These are phyloP conservation scores for Oplegnathus fasciatus DNA, from an alignment of 2,113 vertebrate species.

Conservation along the genomic window DNA sequence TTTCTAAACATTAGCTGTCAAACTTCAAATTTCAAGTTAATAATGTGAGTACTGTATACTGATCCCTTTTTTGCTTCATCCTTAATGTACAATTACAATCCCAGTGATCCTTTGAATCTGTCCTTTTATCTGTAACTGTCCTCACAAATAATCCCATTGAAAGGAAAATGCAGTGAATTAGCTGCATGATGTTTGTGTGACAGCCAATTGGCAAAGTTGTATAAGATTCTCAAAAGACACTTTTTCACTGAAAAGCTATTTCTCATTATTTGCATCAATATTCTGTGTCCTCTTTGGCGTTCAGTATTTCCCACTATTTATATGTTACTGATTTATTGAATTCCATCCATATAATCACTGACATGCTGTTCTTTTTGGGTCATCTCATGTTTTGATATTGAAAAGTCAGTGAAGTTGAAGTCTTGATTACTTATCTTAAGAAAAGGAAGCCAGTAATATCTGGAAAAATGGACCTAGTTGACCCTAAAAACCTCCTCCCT, in stretches of 20 bases:
- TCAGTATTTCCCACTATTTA: neutral
- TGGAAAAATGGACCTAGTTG: conserved; percentile 45
- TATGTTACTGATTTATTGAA: neutral
- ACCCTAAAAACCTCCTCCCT: conserved; percentile 56
- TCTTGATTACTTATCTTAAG: conserved; percentile 18
- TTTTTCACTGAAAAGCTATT: neutral
- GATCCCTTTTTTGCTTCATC: neutral
- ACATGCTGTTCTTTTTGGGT: neutral
- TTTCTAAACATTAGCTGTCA: neutral
- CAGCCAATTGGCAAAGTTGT: conserved; percentile 7
- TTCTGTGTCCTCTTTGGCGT: conserved; percentile 35
- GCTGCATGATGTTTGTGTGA: conserved; percentile 30
- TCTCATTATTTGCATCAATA: conserved; percentile 45
- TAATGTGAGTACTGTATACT: neutral
- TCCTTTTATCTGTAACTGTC: neutral
- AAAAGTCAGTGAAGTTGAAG: neutral
- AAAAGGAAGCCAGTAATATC: conserved; percentile 7
- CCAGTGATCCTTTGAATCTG: neutral
- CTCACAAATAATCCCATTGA: neutral
- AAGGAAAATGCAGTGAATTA: neutral
- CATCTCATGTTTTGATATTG: conserved; percentile 14
- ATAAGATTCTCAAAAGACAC: neutral
- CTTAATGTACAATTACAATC: neutral
- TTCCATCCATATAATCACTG: neutral
- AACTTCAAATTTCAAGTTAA: neutral